These are phyloP conservation scores for Myodes glareolus DNA, from an alignment of 2,113 vertebrate species.

Conservation along the genomic window DNA sequence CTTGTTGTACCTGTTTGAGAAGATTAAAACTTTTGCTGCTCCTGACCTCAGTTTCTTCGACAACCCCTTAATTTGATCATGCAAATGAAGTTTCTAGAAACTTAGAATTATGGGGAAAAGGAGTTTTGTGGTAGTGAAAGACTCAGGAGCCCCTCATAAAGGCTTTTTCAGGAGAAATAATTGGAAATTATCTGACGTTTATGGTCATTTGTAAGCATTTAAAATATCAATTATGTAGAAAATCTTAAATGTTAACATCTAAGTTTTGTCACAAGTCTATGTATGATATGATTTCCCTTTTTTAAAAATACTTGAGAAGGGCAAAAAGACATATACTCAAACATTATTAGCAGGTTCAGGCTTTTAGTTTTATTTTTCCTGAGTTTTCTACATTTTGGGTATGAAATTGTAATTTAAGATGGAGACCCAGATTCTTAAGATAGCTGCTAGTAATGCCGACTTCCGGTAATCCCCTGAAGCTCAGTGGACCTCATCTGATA, in stretches of 20 bases:
- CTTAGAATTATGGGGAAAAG: background rate
- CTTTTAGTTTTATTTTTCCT: background rate
- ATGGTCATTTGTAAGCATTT: background rate
- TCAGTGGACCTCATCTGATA: background rate
- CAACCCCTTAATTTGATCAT: background rate
- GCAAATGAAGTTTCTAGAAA: constrained; percentile 45
- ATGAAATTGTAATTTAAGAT: constrained; percentile 49
- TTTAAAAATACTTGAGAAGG: background rate
- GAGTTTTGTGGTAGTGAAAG: background rate
- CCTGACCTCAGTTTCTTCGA: constrained; percentile 2
- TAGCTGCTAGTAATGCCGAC: background rate
- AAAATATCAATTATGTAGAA: background rate
- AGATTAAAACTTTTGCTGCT: background rate
- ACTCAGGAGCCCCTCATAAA: background rate
- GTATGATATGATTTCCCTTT: background rate
- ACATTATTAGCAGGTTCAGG: background rate
- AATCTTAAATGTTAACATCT: background rate
- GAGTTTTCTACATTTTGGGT: constrained; percentile 22
- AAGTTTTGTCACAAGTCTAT: background rate
- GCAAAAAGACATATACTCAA: background rate
- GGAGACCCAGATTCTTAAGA: constrained; percentile 42
- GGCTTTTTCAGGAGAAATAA: background rate
- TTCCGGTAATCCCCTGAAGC: background rate
- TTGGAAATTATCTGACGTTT: background rate
- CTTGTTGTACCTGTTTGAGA: background rate